Percentiles rank a stretch among this genome's conserved stretches.
phyloP scores from a whole-genome alignment of 2,888 invertebrate species.

The Xylota segnis region DNA sequence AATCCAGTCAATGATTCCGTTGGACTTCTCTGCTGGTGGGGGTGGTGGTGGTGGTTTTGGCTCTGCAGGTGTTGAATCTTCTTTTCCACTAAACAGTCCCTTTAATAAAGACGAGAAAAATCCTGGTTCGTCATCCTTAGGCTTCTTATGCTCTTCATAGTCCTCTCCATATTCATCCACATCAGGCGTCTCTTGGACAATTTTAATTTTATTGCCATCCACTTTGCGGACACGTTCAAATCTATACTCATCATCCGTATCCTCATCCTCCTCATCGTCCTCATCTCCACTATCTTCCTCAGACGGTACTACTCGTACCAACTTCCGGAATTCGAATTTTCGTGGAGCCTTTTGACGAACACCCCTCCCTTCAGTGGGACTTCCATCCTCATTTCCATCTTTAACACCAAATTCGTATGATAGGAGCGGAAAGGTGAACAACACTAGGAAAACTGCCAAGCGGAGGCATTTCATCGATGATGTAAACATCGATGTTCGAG shows the following conservation, averaged over 20 bases:
- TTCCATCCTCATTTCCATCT: conserved; percentile 61
- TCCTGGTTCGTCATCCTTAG: conserved; percentile 78
- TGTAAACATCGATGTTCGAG: conserved; percentile 69
- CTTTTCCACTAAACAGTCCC: conserved; percentile 72
- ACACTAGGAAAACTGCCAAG: conserved; percentile 75
- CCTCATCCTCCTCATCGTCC: conserved; percentile 78
- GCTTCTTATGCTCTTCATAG: conserved; percentile 70
- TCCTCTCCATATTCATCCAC: conserved; percentile 70
- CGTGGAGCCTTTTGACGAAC: conserved; percentile 40
- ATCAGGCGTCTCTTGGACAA: conserved; percentile 63
- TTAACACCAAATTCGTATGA: conserved; percentile 78
- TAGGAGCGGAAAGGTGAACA: conserved; percentile 78
- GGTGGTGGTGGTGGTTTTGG: conserved; percentile 23
- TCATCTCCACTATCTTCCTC: conserved; percentile 78
- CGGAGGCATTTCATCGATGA: conserved; percentile 70
- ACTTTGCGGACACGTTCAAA: conserved; percentile 78
- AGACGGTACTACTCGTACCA: conserved; percentile 79
- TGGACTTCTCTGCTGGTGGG: conserved; percentile 66
- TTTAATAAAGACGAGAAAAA: conserved; percentile 76
- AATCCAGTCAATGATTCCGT: conserved; percentile 82
- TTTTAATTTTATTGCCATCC: conserved; percentile 40
- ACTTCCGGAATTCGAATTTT: conserved; percentile 82
- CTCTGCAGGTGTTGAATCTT: conserved; percentile 20
- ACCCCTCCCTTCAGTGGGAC: conserved; percentile 30
- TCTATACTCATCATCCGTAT: conserved; percentile 78